A percentile compares a stretch with the other conserved stretches of the same genome.
phyloP scores from a whole-genome alignment of 2,797 vertebrate genomes.

The Meriones psammophilus region DNA sequence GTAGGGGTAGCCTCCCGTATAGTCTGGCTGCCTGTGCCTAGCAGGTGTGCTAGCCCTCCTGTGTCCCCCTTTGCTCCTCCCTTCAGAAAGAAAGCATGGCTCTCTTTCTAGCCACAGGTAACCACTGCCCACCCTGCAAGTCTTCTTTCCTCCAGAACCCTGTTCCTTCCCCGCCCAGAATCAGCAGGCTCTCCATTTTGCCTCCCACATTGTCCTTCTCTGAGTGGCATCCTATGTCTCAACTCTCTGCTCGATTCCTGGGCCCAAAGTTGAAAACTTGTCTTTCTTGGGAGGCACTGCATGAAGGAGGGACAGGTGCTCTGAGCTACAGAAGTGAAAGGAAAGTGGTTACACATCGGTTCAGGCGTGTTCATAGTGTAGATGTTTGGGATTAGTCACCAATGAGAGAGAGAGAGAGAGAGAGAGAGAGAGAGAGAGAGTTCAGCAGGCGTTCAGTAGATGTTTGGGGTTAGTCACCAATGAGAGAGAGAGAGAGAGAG shows the following conservation, averaged over 20 bases:
- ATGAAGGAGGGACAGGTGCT: not conserved
- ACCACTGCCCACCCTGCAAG: not conserved
- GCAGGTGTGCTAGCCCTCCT: rapidly evolving
- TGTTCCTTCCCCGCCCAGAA: not conserved
- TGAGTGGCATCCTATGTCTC: not conserved
- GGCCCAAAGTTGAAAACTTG: not conserved
- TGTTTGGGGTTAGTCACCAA: not conserved
- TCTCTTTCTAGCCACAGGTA: not conserved
- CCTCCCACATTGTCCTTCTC: not conserved
- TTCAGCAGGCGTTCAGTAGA: too few relatives aligned
- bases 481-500: too few relatives aligned
- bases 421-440: too few relatives aligned
- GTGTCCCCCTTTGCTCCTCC: not conserved
- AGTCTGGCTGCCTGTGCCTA: rapidly evolving
- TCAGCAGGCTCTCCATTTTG: not conserved
- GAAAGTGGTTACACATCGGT: too few relatives aligned
- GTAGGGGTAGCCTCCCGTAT: too few relatives aligned
- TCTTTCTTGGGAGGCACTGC: not conserved
- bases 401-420: not conserved
- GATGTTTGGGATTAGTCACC: not conserved
- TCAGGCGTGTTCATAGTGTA: not conserved
- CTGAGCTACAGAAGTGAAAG: too few relatives aligned
- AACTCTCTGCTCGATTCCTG: rapidly evolving
- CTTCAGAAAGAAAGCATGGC: not conserved
- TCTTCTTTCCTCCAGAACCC: not conserved